Base-by-base conservation (phyloP, 2,888 invertebrate genomes). In the Ophioninae sp. region DNA sequence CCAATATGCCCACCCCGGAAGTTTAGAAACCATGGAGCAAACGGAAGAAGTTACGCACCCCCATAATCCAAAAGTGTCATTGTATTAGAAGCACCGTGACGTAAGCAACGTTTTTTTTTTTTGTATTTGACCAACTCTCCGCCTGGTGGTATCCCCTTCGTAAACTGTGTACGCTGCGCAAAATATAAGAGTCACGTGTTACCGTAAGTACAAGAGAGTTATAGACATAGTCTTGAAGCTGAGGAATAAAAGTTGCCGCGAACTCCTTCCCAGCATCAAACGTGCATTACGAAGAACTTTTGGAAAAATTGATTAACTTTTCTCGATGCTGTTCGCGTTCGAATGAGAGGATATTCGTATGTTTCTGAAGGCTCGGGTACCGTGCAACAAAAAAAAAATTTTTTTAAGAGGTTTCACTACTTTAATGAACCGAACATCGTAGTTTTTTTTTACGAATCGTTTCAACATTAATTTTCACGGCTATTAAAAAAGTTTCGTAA, bases 11-110 rank as follows among this genome's bases (percentile, higher is more conserved):
- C 57, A 79, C 69, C 59, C 64, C 69, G 30, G 62, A 81, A 84
- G 82, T 84, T 84, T 84, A 77, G 82, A 72, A 84, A 82, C 81
- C 41, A 64, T 59, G 70, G 72, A 70, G 72, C 7, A 76, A 79
- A 77, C 75, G 85, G 82, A 89, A 85, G 81, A 89, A 88, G 87
- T 88, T 88, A 86, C 86, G 85, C 86, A 87, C 87, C 85, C 83
- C 86, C 85, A 88, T 89, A 87, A 89, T 88, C 88, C 82, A 86
- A 88, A 87, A 89, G 87, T 89, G 88, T 88, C 87, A 88, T 88
- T 89, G 87, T 87, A 87, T 87, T 87, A 87, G 86, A 80, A 84
- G 75, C 76, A 73, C 73, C 75, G 70, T 56, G 81, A 67, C 70
- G 74, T 68, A 74, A 76, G 81, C 79, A 86, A 85, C 79, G 85